These are phyloP conservation scores for Hydractinia symbiolongicarpus DNA, from an alignment of 30 jellyfish, hydroid and myxozoan genomes.

Conservation along the genomic window DNA sequence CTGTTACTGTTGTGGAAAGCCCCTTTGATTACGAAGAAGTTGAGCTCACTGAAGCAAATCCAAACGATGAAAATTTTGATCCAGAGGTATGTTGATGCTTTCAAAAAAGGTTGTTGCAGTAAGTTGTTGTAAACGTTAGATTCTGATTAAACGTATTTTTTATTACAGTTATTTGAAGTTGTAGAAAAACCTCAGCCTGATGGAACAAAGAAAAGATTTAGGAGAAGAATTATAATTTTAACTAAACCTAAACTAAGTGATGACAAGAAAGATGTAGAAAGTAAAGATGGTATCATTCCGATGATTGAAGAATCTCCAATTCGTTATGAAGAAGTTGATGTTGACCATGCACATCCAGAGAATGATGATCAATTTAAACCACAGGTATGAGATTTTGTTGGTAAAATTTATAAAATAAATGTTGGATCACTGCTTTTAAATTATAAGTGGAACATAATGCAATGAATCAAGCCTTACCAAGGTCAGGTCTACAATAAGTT, in stretches of 20 bases:
- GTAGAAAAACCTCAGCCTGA: conserved; percentile 17
- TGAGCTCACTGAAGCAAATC: background rate
- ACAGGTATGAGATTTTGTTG: too few relatives aligned
- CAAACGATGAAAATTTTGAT: background rate
- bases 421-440: too few relatives aligned
- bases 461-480: too few relatives aligned
- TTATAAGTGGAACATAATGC: background rate
- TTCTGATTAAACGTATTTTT: too few relatives aligned
- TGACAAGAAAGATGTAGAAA: conserved; percentile 12
- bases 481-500: too few relatives aligned
- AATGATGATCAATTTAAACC: background rate
- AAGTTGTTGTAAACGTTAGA: too few relatives aligned
- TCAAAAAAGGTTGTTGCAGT: background rate
- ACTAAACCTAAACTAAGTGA: background rate
- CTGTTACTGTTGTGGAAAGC: background rate
- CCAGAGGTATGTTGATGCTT: background rate
- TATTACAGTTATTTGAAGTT: conserved; percentile 32
- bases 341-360: conserved; percentile 39
- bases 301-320: conserved; percentile 22
- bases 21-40: background rate
- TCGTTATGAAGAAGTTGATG: conserved; percentile 52
- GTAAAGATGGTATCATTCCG: conserved; percentile 7
- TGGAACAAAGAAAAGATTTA: conserved; percentile 59
- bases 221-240: conserved; percentile 46
- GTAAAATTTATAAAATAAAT: too few relatives aligned